phyloP scores from a whole-genome alignment of 2,888 invertebrate species.

The Parthenolecanium corni region DNA sequence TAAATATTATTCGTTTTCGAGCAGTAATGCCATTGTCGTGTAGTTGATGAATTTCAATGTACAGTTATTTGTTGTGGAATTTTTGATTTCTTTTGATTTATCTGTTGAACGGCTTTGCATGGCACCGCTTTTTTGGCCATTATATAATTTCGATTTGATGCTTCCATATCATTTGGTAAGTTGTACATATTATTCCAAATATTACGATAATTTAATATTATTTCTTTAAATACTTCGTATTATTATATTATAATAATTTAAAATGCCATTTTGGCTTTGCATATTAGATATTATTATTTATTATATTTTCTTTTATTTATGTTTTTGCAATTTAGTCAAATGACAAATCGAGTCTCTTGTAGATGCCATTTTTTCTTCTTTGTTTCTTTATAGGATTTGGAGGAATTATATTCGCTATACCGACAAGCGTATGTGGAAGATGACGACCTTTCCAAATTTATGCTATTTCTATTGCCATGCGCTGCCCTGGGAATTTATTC shows the following conservation, averaged over 20 bases:
- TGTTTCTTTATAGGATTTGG: constrained; percentile 21
- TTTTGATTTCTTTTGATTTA: constrained; percentile 6
- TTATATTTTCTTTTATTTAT: neutral
- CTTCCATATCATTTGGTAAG: neutral
- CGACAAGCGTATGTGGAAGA: constrained; percentile 18
- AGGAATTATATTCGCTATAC: constrained; percentile 7
- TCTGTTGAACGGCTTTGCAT: constrained; percentile 8
- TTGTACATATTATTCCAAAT: neutral
- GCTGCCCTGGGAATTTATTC: constrained; percentile 5
- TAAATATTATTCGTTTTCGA: too few relatives aligned
- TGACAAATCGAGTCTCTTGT: too few relatives aligned
- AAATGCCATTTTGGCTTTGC: neutral
- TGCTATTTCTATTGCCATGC: constrained; percentile 3
- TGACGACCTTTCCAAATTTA: constrained; percentile 1
- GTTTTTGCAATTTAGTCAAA: neutral
- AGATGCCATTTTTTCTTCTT: neutral
- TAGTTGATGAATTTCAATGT: neutral
- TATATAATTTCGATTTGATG: neutral
- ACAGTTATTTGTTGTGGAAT: neutral
- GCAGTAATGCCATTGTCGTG: neutral
- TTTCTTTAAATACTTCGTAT: too few relatives aligned
- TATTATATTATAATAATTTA: too few relatives aligned
- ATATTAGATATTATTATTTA: neutral
- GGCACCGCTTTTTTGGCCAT: neutral
- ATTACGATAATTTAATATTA: too few relatives aligned